Evolutionary conservation across 2,113 vertebrate genomes (phyloP), one percentile per base, ranked within the genome.

Genomic region (Scatophagus argus): DNA sequence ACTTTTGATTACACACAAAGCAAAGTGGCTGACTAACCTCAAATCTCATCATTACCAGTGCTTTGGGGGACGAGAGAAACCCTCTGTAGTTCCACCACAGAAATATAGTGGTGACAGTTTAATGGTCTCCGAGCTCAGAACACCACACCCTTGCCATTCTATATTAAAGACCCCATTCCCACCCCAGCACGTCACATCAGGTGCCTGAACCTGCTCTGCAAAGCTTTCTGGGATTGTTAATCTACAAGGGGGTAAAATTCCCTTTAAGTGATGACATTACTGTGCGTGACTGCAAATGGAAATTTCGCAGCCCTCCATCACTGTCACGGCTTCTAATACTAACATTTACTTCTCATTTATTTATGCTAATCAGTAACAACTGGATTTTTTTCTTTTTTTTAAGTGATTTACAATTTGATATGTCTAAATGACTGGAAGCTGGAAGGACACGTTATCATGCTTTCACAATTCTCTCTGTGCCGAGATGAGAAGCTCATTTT

Each of bases 61-160:
- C 79, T 83, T 36, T 60, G 58, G 78, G 67, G 86, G 72, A 79
- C 47, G 60, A 61, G 73, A 78, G 80, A 78, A 84, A 43, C 65
- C 65, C 54, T 80, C 76, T 74, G 65, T 72, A 80, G 76, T 88
- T 74, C 84, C 88, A 76, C 84, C 82, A 59, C 84, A 87, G 81
- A 85, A 90, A 84, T 77, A 79, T 71, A 83, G 91, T 92, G 90
- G 87, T 90, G 92, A 94, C 90, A 93, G 87, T 85, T 93, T 93
- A 93, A 93, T 91, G 80, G 86, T 72, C 83, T 86, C 89, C 29
- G 3, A 65, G 86, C 79, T 88, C 79, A n/a, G 77, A 71, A 80
- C 84, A 81, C 92, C 91, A 90, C 92, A 84, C 92, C 92, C 91
- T 81, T 83, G 83, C 87, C 90, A 81, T 81, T 81, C 59, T 51